Evolutionary conservation across 2,113 vertebrate genomes (phyloP).

Genomic region (Thalassoma bifasciatum): DNA sequence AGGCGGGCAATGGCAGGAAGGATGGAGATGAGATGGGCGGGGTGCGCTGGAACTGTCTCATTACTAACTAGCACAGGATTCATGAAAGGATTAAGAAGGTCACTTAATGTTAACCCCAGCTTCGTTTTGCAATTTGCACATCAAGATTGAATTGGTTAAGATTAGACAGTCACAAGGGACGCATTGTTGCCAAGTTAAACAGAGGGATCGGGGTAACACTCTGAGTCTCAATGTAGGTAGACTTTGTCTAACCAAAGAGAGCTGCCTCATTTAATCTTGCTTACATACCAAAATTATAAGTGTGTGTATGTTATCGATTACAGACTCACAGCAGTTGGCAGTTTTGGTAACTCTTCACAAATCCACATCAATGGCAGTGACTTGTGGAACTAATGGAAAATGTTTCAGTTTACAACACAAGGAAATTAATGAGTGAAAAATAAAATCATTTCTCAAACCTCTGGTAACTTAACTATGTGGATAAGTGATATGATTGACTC

Average conservation of each 20-base stretch:
- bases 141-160: conserved; percentile 64
- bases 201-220: conserved; percentile 12
- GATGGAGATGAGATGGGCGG: conserved; percentile 67
- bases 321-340: background rate
- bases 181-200: conserved; percentile 38
- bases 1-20: conserved; percentile 66
- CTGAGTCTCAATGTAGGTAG: background rate
- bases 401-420: no score
- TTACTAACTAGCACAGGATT: conserved; percentile 75
- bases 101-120: conserved; percentile 67
- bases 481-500: background rate
- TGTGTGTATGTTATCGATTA: background rate
- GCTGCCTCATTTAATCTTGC: background rate
- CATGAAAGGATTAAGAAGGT: conserved; percentile 75
- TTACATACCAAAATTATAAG: background rate
- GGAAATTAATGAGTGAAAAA: no score
- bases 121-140: conserved; percentile 70
- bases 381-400: no score
- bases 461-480: no score
- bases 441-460: background rate
- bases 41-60: conserved; percentile 74
- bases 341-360: background rate
- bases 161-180: conserved; percentile 38
- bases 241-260: background rate
- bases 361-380: background rate